phyloP scores from a whole-genome alignment of 30 jellyfish, hydroid and myxozoan species.

The Nemopilema nomurai region DNA sequence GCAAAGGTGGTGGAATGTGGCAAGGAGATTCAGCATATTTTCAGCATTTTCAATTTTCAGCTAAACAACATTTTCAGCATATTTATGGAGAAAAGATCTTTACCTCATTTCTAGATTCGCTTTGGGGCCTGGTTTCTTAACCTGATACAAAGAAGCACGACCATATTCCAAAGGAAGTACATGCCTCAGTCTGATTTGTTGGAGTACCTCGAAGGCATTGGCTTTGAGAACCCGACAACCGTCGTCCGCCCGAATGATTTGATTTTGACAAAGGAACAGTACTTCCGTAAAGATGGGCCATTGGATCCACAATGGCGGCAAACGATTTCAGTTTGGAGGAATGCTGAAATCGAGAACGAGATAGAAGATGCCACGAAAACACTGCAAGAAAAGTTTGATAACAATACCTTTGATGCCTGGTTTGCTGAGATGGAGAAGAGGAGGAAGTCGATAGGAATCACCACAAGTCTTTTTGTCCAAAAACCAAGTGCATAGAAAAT shows the following conservation, averaged over 20 bases:
- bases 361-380: background rate
- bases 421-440: conserved; percentile 2
- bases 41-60: too few species aligned
- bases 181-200: conserved; percentile 28
- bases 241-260: conserved; percentile 22
- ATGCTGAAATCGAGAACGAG: conserved; percentile 29
- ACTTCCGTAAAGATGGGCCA: conserved; percentile 56
- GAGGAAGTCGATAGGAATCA: conserved; percentile 9
- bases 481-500: background rate
- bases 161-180: background rate
- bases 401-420: conserved; percentile 17
- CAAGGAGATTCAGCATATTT: too few species aligned
- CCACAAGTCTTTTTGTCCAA: conserved; percentile 17
- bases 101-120: too few species aligned
- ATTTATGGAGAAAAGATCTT: too few species aligned
- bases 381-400: conserved; percentile 4
- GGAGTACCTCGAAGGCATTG: conserved; percentile 4
- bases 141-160: conserved; percentile 21
- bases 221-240: conserved; percentile 14
- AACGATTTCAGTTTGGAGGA: conserved; percentile 36
- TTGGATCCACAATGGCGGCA: conserved; percentile 42
- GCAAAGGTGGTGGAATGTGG: too few species aligned
- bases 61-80: too few species aligned
- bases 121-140: conserved; percentile 28
- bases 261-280: conserved; percentile 5